phyloP scores from a whole-genome alignment of 2,888 invertebrate species.

The Balanococcus diminutus region DNA sequence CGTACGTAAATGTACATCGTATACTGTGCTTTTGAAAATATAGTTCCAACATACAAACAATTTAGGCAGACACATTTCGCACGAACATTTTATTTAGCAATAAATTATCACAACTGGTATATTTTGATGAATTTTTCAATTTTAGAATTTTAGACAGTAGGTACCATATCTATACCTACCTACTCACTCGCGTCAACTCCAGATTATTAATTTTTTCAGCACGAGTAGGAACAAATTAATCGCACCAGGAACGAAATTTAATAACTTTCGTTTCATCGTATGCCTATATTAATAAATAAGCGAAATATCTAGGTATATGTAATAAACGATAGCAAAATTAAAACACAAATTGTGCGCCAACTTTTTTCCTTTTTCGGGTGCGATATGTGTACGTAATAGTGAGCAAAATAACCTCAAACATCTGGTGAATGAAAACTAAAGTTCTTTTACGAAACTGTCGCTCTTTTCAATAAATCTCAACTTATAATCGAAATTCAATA shows the following conservation, averaged over 20 bases:
- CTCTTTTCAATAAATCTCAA: neutral
- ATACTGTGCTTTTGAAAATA: neutral
- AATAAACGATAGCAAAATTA: neutral
- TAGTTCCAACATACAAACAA: too few species aligned
- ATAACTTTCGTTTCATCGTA: neutral
- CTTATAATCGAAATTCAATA: neutral
- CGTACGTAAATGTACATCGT: neutral
- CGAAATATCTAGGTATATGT: neutral
- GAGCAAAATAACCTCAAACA: neutral
- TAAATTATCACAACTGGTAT: neutral
- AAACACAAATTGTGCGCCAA: neutral
- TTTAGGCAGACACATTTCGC: neutral
- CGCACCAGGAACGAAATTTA: neutral
- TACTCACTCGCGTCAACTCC: neutral
- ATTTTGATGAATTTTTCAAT: neutral
- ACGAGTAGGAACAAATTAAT: neutral
- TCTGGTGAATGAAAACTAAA: neutral
- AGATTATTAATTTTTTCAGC: neutral
- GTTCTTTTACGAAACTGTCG: neutral
- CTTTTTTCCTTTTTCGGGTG: neutral
- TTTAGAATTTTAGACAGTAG: neutral
- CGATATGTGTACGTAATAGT: neutral
- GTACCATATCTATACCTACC: too few species aligned
- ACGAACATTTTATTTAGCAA: neutral
- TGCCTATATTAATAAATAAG: neutral